These are phyloP conservation scores for Caranx melampygus DNA, from an alignment of 2,113 vertebrate genomes.

Conservation along the genomic window DNA sequence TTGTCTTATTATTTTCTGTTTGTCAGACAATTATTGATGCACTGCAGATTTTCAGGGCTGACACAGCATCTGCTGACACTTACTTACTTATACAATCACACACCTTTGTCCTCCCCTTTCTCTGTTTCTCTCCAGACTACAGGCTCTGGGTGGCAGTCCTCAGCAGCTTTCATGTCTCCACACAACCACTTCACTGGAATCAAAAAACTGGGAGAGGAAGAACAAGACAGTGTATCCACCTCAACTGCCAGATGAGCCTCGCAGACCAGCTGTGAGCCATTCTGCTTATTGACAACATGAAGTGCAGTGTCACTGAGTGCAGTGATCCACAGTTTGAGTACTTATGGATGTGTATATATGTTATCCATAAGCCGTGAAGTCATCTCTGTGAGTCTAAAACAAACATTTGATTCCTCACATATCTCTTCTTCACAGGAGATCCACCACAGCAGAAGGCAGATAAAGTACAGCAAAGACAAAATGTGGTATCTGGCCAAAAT, in stretches of 20 bases:
- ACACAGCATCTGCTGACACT: too few species aligned
- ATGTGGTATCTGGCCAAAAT: constrained; percentile 99
- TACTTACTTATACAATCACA: too few species aligned
- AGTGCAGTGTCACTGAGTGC: background rate
- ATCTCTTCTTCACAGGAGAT: constrained; percentile 85
- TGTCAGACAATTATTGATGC: too few species aligned
- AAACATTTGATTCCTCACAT: background rate
- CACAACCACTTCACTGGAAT: constrained; percentile 79
- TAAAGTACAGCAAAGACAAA: constrained; percentile 98
- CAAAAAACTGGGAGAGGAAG: constrained; percentile 88
- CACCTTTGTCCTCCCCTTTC: too few species aligned
- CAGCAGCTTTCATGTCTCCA: constrained; percentile 84
- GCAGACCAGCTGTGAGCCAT: constrained; percentile 90
- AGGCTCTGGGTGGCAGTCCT: constrained; percentile 42
- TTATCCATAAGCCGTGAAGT: background rate
- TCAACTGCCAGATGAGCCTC: constrained; percentile 89
- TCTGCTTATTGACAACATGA: background rate
- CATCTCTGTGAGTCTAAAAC: background rate
- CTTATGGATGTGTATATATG: background rate
- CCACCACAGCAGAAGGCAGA: constrained; percentile 91
- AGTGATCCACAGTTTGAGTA: too few species aligned
- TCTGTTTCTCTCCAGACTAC: constrained; percentile 76
- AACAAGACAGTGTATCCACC: constrained; percentile 90
- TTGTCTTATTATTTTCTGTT: background rate
- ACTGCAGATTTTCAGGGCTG: too few species aligned